Conservation (phyloP, 2,888 invertebrate species). For the Atethmia centrago region DNA sequence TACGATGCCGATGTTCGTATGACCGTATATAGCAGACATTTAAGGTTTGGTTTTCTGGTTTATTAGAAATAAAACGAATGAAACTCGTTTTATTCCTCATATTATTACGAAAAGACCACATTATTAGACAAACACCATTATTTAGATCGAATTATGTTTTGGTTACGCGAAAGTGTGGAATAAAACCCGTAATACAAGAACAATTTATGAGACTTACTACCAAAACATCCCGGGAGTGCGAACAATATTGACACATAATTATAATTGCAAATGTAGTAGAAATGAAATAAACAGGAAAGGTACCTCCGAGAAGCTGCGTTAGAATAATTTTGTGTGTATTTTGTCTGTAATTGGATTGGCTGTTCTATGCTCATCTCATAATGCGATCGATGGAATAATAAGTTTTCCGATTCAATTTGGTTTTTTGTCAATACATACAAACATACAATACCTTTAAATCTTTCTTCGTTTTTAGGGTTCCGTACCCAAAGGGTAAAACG, state of each 20-base stretch:
- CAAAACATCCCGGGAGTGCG: slow-evolving; percentile 20
- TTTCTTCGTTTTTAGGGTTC: not conserved
- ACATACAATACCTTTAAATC: slow-evolving; percentile 20
- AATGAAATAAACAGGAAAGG: slow-evolving; percentile 62
- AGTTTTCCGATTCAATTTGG: slow-evolving; percentile 36
- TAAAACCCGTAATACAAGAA: slow-evolving; percentile 19
- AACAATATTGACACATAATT: slow-evolving; percentile 42
- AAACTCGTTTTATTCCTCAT: slow-evolving; percentile 1
- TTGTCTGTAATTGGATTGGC: slow-evolving; percentile 64
- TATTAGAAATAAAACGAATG: not conserved
- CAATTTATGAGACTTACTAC: slow-evolving; percentile 24
- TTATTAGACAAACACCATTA: slow-evolving; percentile 43
- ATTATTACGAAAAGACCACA: slow-evolving; percentile 14
- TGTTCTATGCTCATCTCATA: slow-evolving; percentile 27
- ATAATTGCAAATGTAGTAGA: slow-evolving; percentile 64
- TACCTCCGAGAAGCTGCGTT: slow-evolving; percentile 55
- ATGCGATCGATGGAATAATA: slow-evolving; percentile 50
- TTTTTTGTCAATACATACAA: slow-evolving; percentile 38
- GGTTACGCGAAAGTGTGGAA: slow-evolving; percentile 18
- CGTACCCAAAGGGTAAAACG: no score
- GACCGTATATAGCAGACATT: no score
- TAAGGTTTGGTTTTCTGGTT: not conserved
- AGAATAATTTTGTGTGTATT: slow-evolving; percentile 61
- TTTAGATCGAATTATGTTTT: slow-evolving; percentile 38
- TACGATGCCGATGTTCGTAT: not conserved